These are phyloP conservation scores for Aphelocoma californica DNA, from an alignment of 2,797 vertebrate species.

Conservation along the genomic window DNA sequence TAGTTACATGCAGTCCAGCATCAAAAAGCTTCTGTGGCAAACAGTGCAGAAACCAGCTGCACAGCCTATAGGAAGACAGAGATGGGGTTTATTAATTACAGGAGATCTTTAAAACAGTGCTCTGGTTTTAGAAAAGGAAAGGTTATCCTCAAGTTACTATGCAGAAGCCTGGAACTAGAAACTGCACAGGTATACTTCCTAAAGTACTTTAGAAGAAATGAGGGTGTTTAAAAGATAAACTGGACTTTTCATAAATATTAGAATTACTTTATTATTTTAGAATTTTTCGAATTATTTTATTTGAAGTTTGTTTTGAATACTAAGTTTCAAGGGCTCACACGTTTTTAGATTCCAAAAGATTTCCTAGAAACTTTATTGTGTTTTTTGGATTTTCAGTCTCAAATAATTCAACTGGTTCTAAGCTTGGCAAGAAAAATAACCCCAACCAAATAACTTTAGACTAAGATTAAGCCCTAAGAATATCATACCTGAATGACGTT, in stretches of 20 bases:
- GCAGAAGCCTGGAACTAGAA: not conserved
- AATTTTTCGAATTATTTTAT: not conserved
- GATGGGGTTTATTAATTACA: not conserved
- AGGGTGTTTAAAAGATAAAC: not conserved
- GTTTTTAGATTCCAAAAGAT: not conserved
- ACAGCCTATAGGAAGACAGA: not conserved
- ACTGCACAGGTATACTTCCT: not conserved
- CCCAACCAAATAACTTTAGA: not conserved
- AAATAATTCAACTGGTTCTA: not conserved
- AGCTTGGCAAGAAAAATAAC: not conserved
- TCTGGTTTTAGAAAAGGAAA: not conserved
- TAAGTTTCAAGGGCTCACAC: not conserved
- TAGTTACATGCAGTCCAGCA: not conserved
- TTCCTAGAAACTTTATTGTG: not conserved
- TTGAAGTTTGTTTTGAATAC: not conserved
- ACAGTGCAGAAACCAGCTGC: not conserved
- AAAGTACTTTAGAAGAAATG: not conserved
- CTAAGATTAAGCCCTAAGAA: not conserved
- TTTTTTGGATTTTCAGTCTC: not conserved
- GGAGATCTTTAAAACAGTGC: not conserved
- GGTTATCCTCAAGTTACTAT: not conserved
- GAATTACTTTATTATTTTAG: not conserved
- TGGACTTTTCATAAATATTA: not conserved
- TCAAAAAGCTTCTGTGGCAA: not conserved
- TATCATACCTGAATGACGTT: not conserved